Conservation (phyloP, 64 coral and sea anemone genomes). For the Platygyra sinensis region DNA sequence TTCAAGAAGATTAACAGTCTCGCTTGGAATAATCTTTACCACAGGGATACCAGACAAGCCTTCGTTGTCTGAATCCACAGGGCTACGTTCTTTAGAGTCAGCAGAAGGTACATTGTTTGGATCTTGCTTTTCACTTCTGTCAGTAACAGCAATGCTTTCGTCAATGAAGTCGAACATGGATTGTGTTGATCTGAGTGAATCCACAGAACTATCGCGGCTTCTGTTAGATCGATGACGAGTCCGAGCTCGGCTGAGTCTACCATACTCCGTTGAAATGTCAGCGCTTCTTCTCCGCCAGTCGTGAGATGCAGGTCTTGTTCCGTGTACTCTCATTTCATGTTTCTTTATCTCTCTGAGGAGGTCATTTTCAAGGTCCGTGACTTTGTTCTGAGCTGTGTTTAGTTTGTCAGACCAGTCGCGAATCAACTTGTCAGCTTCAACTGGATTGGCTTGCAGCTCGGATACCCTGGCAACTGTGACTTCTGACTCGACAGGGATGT, state of each 20-base stretch:
- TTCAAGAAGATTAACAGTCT: not conserved
- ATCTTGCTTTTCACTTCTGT: not conserved
- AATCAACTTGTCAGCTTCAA: conserved; percentile 61
- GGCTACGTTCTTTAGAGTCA: not conserved
- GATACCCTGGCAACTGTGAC: conserved; percentile 37
- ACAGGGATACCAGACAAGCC: not conserved
- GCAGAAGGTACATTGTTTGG: not conserved
- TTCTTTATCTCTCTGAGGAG: conserved; percentile 79
- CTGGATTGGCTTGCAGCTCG: not conserved
- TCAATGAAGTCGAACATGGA: conserved; percentile 21
- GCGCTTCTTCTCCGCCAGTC: conserved; percentile 36
- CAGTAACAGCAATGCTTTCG: conserved; percentile 12
- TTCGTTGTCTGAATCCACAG: conserved; percentile 21
- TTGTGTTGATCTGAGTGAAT: conserved; percentile 58
- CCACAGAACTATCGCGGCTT: conserved; percentile 45
- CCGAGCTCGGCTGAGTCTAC: conserved; percentile 13
- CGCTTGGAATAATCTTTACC: not conserved
- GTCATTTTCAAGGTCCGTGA: conserved; percentile 72
- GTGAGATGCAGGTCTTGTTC: conserved; percentile 29
- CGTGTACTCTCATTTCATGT: conserved; percentile 60
- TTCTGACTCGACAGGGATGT: conserved; percentile 21
- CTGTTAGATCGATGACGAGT: conserved; percentile 20
- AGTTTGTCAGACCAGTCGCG: conserved; percentile 80
- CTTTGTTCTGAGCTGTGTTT: conserved; percentile 68
- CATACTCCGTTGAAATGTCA: not conserved